Evolutionary conservation across 1,140 invertebrate species (phyloP).

Genomic region (Propsilocerus akamusi): DNA sequence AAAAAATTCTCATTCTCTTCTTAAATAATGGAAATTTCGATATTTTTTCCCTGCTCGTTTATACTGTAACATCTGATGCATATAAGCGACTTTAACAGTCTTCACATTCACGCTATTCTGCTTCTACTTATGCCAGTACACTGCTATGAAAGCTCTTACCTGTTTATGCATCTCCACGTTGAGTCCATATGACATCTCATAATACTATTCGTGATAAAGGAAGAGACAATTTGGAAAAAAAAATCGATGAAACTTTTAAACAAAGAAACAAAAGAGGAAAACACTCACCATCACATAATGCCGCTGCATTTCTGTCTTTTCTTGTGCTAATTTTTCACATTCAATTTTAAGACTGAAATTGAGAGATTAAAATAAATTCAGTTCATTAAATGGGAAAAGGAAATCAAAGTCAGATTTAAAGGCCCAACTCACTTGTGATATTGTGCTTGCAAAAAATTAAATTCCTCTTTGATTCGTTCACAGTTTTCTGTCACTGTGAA

Average conservation of each 20-base stretch:
- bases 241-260: too few species aligned
- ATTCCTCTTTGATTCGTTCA: constrained; percentile 91
- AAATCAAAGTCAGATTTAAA: neutral
- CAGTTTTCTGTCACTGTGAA: constrained; percentile 83
- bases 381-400: neutral
- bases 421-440: constrained; percentile 77
- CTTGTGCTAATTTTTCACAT: constrained; percentile 83
- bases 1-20: too few species aligned
- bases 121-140: too few species aligned
- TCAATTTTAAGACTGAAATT: constrained; percentile 59
- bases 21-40: too few species aligned
- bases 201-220: constrained; percentile 72
- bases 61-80: too few species aligned
- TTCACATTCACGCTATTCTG: too few species aligned
- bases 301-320: constrained; percentile 95
- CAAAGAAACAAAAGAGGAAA: constrained; percentile 5
- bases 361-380: neutral
- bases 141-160: too few species aligned
- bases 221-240: neutral
- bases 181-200: constrained; percentile 94
- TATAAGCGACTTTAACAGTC: too few species aligned
- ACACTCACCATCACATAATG: constrained; percentile 89
- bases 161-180: constrained; percentile 99
- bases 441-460: constrained; percentile 89
- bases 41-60: too few species aligned